phyloP scores from a whole-genome alignment of 2,888 invertebrate genomes.

The Mylabris sibirica region DNA sequence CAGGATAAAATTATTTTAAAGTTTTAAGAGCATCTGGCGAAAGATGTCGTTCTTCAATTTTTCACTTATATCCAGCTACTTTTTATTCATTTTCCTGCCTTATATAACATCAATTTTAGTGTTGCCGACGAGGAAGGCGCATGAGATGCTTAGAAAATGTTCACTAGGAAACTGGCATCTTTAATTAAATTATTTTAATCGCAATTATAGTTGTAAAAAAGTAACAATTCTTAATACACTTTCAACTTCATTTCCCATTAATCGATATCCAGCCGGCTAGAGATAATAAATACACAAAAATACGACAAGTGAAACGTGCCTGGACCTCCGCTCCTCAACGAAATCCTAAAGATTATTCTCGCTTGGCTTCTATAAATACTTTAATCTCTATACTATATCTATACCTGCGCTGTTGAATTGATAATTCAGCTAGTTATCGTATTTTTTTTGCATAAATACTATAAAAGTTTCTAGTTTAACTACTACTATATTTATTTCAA shows the following conservation, averaged over 20 bases:
- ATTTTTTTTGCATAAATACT: conserved; percentile 30
- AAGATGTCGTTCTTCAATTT: conserved; percentile 49
- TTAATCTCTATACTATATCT: conserved; percentile 33
- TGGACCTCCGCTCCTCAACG: conserved; percentile 37
- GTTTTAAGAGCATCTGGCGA: conserved; percentile 48
- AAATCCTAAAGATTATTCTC: conserved; percentile 40
- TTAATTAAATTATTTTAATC: conserved; percentile 39
- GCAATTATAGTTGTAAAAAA: conserved; percentile 36
- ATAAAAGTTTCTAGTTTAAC: too few relatives aligned
- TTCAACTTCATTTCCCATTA: conserved; percentile 29
- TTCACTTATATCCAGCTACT: conserved; percentile 43
- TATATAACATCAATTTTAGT: conserved; percentile 43
- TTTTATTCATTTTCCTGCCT: conserved; percentile 46
- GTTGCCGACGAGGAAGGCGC: conserved; percentile 30
- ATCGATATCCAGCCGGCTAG: conserved; percentile 32
- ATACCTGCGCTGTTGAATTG: conserved; percentile 14
- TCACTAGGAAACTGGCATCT: conserved; percentile 25
- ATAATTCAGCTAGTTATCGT: conserved; percentile 9
- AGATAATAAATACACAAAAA: conserved; percentile 42
- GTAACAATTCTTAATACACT: conserved; percentile 32
- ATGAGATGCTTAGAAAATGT: background rate
- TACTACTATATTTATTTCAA: too few relatives aligned
- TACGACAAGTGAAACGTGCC: conserved; percentile 40
- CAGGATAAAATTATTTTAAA: conserved; percentile 47
- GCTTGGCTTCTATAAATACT: conserved; percentile 38